Evolutionary conservation across 2,113 vertebrate genomes (phyloP), one percentile per base, ranked within the genome.

Genomic region (Synchiropus splendidus): DNA sequence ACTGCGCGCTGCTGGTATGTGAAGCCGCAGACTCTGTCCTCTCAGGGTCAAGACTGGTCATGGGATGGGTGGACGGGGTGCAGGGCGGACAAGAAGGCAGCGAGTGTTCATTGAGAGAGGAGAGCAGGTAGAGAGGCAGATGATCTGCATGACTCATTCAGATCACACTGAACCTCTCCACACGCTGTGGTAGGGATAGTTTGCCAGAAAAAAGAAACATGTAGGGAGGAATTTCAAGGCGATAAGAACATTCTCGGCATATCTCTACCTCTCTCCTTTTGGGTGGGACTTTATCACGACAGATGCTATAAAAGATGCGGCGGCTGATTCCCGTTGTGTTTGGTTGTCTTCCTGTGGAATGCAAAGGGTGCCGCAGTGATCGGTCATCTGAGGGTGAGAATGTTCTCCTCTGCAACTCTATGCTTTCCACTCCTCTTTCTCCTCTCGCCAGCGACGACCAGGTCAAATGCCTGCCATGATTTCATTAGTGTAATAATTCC

Each of bases 391-490:
- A 50, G 54, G 45, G 50, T 51, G 40, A 70, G 58, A 54, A 51
- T 47, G 39, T 67, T 59, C 41, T 51, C 2, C 16, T 33, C n/a
- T 50, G 2, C 53, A 31, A 34, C 36, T 45, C 51, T 38, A 31
- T 49, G 57, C 12, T 14, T 43, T 37, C 13, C 18, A 54, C 53
- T 64, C 55, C 38, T 64, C 65, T 67, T 51, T 54, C 46, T 63
- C 61, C 57, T 64, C 31, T 30, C 52, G 45, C 48, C 52, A 47
- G 58, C 61, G 55, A 42, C 10, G 14, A 31, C 10, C 30, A 61
- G 72, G 74, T 75, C 59, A 77, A 68, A 81, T 68, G 67, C 72
- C 60, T 70, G 53, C 54, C 60, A 55, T 78, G 65, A 77, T 81
- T 79, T 78, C 70, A 80, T 83, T 81, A 78, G 67, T 39, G 48